Base-by-base conservation (phyloP, 2,888 invertebrate genomes). In the Drymonia ruficornis region DNA sequence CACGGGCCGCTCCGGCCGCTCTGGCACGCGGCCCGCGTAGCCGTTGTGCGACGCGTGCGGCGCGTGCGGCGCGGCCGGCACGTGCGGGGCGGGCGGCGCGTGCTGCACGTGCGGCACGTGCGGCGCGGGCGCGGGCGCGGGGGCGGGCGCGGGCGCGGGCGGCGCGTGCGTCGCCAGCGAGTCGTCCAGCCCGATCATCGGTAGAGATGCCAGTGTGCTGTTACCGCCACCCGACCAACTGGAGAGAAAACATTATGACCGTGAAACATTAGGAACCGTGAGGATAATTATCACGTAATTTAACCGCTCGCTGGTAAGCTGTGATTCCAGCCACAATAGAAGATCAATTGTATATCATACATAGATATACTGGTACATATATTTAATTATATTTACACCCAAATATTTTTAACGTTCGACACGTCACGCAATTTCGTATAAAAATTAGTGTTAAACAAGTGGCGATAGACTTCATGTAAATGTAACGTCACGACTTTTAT, bases 111-210 rank as follows among this genome's bases (percentile, higher is more conserved):
- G 62, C 63, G n/a, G n/a, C n/a, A n/a, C n/a, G n/a, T n/a, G n/a
- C n/a, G 49, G 65, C 55, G 23, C 70, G 52, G 50, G 72, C 59
- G 11, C 69, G 31, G 9, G 62, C 36, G 76, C 29, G 18, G 19
- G 51, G 19, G 51, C 44, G 44, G 15, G 49, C 40, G 54, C 34
- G 38, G 49, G 65, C 55, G 23, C 70, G 52, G 50, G 72, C 59
- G 11, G 23, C 23, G 3, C 69, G 31, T 31, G 62, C 36, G 76
- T 23, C 62, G 29, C 76, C 11, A 81, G 60, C 59, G 89, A 74
- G 70, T 96, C 96, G 78, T 96, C 96, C 57, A 95, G 86, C 45
- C 96, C 95, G 65, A 96, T 96, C 95, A 96, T 95, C 7, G 96
- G 96, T 63, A 96, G 91, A 70, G 95, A 96, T 65, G 96, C 96